phyloP scores from a whole-genome alignment of 1,140 invertebrate genomes.

The Drosophila persimilis region DNA sequence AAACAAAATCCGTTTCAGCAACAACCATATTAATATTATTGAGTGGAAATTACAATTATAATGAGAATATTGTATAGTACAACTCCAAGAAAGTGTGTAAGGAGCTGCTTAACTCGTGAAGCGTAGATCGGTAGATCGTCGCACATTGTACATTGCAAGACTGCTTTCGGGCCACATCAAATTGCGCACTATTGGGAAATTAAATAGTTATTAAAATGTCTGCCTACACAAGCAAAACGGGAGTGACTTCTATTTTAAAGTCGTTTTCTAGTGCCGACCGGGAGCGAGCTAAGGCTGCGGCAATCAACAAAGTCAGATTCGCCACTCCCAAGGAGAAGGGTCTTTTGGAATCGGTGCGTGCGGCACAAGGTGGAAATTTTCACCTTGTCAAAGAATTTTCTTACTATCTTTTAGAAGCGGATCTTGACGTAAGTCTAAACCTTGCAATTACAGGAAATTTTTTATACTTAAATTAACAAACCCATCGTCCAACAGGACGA shows the following conservation, averaged over 20 bases:
- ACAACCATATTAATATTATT: too few species aligned
- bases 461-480: neutral
- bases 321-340: slow-evolving; percentile 60
- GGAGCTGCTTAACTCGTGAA: slow-evolving; percentile 25
- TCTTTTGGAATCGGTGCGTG: slow-evolving; percentile 54
- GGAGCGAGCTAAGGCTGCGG: slow-evolving; percentile 58
- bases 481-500: slow-evolving; percentile 82
- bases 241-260: slow-evolving; percentile 70
- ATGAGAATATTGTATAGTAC: slow-evolving; percentile 35
- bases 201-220: slow-evolving; percentile 45
- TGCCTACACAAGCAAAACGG: slow-evolving; percentile 65
- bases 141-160: neutral
- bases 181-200: slow-evolving; percentile 48
- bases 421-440: slow-evolving; percentile 54
- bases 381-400: slow-evolving; percentile 70
- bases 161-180: slow-evolving; percentile 2
- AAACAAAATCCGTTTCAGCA: too few species aligned
- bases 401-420: slow-evolving; percentile 54
- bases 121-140: slow-evolving; percentile 15
- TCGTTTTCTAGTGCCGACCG: slow-evolving; percentile 57
- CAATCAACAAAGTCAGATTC: slow-evolving; percentile 74
- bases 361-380: slow-evolving; percentile 61
- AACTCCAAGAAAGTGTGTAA: slow-evolving; percentile 17
- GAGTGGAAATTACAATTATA: slow-evolving; percentile 22
- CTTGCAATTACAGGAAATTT: neutral